Evolutionary conservation across 2,113 vertebrate species (phyloP), one percentile per base, ranked within the genome.

Genomic region (Typhlomys cinereus): DNA sequence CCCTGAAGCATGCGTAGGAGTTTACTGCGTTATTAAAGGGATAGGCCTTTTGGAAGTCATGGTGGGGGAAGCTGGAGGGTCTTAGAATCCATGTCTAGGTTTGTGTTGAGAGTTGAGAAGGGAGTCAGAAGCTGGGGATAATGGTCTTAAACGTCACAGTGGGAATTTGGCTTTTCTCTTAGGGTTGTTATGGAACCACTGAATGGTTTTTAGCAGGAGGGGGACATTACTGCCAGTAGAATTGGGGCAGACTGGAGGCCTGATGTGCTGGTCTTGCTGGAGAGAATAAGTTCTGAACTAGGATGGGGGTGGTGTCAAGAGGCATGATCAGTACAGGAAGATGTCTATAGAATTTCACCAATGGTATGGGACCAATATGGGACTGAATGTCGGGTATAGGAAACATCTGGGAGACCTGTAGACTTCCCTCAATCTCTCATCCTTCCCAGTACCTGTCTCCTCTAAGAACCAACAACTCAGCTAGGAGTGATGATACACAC

Each of bases 1-100:
- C 80, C 91, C 92, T 87, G 52, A 94, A 83, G 73, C 25, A 21
- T 36, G 1, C 9, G 7, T 57, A 78, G n/a, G 80, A 87, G 67
- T 80, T 66, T 86, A 20, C 57, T 12, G 11, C 1, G 46, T 44
- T 59, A 41, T n/a, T 66, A 67, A 91, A 85, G 23, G 48, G 48
- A 89, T 10, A 50, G 73, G 31, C 62, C n/a, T 81, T 81, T 67
- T 0, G 75, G 59, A 74, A 88, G 85, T 57, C 44, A n/a, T 12
- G 81, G 81, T 12, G 81, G 81, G 7, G 74, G 92, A 57, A 39
- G 29, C 39, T 44, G 23, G 11, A 36, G 25, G 39, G 34, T 81
- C 41, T 88, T 46, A 27, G 81, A 61, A 90, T 39, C 70, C 12
- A 1, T 17, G 7, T 75, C n/a, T 62, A 23, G 66, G 84, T 90